phyloP scores from a whole-genome alignment of 2,888 invertebrate species.

The Drosophila suboccidentalis region DNA sequence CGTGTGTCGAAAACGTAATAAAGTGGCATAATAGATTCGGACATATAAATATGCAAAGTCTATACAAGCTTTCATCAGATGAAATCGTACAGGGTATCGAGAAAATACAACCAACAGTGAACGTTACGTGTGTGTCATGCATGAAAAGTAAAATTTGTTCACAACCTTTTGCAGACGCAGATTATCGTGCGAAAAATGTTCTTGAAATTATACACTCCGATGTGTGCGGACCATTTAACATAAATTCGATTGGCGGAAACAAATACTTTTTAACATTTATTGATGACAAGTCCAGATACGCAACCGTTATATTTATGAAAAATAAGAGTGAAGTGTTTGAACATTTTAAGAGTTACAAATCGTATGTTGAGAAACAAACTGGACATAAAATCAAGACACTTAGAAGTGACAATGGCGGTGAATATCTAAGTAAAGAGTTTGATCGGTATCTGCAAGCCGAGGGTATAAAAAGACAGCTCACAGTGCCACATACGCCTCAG shows the following conservation, averaged over 20 bases:
- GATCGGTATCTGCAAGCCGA: neutral
- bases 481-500: neutral
- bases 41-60: neutral
- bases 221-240: slow-evolving; percentile 14
- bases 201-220: slow-evolving; percentile 3
- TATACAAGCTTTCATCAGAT: neutral
- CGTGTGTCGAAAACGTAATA: neutral
- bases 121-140: neutral
- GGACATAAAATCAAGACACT: neutral
- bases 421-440: neutral
- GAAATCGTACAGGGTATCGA: neutral
- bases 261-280: slow-evolving; percentile 17
- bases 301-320: slow-evolving; percentile 2
- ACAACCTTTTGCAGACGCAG: neutral
- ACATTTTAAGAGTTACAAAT: neutral
- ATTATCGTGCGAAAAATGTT: slow-evolving; percentile 5
- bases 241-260: slow-evolving; percentile 1
- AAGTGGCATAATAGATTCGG: neutral
- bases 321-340: slow-evolving; percentile 4
- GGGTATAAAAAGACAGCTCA: neutral
- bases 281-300: slow-evolving; percentile 9
- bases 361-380: too few relatives aligned
- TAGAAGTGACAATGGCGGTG: slow-evolving; percentile 1
- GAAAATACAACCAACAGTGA: neutral
- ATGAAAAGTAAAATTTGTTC: slow-evolving; percentile 8